Percentiles rank a stretch among this genome's conserved stretches.
phyloP scores from a whole-genome alignment of 2,888 invertebrate species.

The Ethmia dodecea region DNA sequence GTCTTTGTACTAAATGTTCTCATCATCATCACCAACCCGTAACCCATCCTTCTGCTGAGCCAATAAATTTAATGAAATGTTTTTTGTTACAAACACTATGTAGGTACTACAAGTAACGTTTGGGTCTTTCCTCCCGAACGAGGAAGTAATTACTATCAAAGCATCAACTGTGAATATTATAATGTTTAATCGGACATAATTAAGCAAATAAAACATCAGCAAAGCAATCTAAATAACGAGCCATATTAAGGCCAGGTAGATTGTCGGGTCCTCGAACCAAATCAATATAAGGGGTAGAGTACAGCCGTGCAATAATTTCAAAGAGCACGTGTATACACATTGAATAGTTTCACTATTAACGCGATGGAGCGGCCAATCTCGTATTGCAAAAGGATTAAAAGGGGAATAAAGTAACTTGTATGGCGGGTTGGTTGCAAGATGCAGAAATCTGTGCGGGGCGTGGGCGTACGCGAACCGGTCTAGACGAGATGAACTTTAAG shows the following conservation, averaged over 20 bases:
- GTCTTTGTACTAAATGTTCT: too few species aligned
- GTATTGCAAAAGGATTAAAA: constrained; percentile 70
- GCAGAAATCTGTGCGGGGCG: constrained; percentile 74
- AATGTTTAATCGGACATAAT: too few species aligned
- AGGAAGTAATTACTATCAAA: too few species aligned
- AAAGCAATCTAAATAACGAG: neutral
- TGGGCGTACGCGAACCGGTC: constrained; percentile 72
- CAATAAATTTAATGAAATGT: too few species aligned
- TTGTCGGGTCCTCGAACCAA: constrained; percentile 1
- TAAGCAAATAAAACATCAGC: neutral
- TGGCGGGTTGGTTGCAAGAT: constrained; percentile 70
- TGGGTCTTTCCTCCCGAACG: too few species aligned
- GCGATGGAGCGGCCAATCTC: constrained; percentile 49
- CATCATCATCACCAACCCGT: too few species aligned
- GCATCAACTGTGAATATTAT: too few species aligned
- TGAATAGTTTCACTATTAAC: constrained; percentile 57
- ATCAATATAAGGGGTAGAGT: too few species aligned
- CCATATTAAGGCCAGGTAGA: too few species aligned
- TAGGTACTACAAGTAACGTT: too few species aligned
- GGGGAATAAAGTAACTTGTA: constrained; percentile 68
- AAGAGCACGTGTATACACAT: constrained; percentile 32
- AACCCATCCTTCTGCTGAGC: too few species aligned
- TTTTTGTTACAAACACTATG: too few species aligned
- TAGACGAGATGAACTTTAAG: constrained; percentile 74
- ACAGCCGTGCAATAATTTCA: constrained; percentile 24